Evolutionary conservation across 2,888 invertebrate species (phyloP), one percentile per base, ranked within the genome.

Genomic region (Lasiommata megera): DNA sequence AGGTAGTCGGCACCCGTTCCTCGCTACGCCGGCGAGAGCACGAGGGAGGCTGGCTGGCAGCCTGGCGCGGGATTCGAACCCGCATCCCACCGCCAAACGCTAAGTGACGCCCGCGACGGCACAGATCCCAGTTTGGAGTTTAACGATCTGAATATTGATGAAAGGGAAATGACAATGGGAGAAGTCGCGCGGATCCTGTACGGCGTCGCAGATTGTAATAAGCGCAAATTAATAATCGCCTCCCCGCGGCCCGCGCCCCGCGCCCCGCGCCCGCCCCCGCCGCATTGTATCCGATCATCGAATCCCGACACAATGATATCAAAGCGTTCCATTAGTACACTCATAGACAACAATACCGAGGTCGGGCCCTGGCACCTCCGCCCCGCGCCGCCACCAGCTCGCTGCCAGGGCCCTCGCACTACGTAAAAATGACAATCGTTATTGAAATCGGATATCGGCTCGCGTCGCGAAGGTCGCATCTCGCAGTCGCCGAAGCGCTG

Each of bases 401-500:
- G 37, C 8, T 17, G 29, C 14, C 54, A 50, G 41, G 43, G 36
- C 44, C 41, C 41, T 31, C 41, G 41, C 29, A 5, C 46, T 38
- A 54, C 34, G 50, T 40, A 56, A 62, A 61, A 62, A 60, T 60
- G 56, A 54, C 62, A 60, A 60, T 55, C 59, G 44, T 34, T 52
- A 62, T 60, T 56, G 60, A 54, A 62, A 57, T 56, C 60, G 54
- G 56, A 57, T 60, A 52, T 52, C 65, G 60, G 61, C 62, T 56
- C 58, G 64, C 60, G 68, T 67, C 65, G 71, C 74, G 74, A 82
- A 79, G 75, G 76, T 74, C 71, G 76, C 82, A 81, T 11, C 34
- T 34, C 34, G 46, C 6, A 14, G 82, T 84, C 81, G 83, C 80
- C 84, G 84, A 84, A 84, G 82, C 80, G 74, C 69, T 65, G 75